phyloP scores from a whole-genome alignment of 2,888 invertebrate species.

The Apeira syringaria region DNA sequence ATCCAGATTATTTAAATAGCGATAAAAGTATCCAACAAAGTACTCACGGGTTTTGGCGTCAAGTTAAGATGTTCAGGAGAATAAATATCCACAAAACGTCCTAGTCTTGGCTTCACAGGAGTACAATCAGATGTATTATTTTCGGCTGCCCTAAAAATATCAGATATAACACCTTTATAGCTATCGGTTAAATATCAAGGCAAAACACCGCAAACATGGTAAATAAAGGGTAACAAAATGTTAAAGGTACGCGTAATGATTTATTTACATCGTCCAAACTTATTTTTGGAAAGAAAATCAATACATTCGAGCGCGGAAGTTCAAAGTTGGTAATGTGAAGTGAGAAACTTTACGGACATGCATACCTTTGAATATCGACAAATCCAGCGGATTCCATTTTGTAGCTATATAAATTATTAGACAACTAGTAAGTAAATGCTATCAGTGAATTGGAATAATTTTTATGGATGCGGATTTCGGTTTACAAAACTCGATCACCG shows the following conservation, averaged over 20 bases:
- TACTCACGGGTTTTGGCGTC: slow-evolving; percentile 72
- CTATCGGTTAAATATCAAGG: slow-evolving; percentile 26
- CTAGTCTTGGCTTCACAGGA: slow-evolving; percentile 66
- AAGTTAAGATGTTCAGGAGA: slow-evolving; percentile 77
- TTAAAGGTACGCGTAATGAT: slow-evolving; percentile 65
- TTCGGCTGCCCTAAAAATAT: slow-evolving; percentile 45
- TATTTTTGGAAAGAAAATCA: slow-evolving; percentile 80
- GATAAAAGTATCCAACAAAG: neutral
- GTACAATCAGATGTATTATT: slow-evolving; percentile 53
- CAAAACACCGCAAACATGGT: slow-evolving; percentile 21
- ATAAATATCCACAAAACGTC: slow-evolving; percentile 72
- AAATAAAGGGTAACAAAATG: slow-evolving; percentile 48
- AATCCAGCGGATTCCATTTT: slow-evolving; percentile 51
- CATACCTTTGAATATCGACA: slow-evolving; percentile 52
- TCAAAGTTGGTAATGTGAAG: slow-evolving; percentile 48
- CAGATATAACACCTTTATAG: slow-evolving; percentile 17
- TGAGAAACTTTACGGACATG: neutral
- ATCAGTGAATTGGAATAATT: too few species aligned
- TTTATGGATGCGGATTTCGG: too few species aligned
- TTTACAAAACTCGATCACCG: too few species aligned
- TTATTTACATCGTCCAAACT: slow-evolving; percentile 79
- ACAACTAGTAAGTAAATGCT: too few species aligned
- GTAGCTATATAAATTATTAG: too few species aligned
- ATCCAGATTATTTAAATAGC: too few species aligned
- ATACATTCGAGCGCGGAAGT: slow-evolving; percentile 78